phyloP scores from a whole-genome alignment of 2,113 vertebrate genomes.

The Poeciliopsis retropinna region DNA sequence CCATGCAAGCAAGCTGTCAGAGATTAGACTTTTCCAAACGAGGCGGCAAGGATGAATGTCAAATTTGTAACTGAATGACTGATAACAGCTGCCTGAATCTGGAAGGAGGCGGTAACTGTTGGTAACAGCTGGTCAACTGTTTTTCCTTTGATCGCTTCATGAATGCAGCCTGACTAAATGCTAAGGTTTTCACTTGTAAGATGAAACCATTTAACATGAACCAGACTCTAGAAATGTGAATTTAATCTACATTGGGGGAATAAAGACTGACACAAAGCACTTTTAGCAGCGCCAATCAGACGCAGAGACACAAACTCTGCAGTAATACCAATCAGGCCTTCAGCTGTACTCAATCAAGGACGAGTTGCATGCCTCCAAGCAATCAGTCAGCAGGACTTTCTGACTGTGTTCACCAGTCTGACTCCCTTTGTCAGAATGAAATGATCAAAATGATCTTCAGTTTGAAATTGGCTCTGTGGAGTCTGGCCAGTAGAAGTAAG shows the following conservation, averaged over 20 bases:
- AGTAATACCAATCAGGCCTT: conserved; percentile 48
- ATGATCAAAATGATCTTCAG: conserved; percentile 64
- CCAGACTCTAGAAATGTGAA: background rate
- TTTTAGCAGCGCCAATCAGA: conserved; percentile 24
- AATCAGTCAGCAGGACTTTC: conserved; percentile 9
- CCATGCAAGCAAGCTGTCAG: conserved; percentile 50
- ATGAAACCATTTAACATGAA: conserved; percentile 9
- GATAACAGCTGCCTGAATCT: conserved; percentile 47
- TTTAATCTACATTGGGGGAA: background rate
- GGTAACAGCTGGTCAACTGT: conserved; percentile 47
- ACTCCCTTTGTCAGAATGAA: conserved; percentile 45
- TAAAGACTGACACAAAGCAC: background rate
- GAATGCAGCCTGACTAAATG: conserved; percentile 17
- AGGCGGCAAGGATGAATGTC: conserved; percentile 70
- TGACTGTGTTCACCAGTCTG: conserved; percentile 28
- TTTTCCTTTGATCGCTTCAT: conserved; percentile 31
- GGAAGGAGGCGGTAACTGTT: conserved; percentile 44
- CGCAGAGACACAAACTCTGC: conserved; percentile 18
- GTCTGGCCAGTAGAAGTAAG: conserved; percentile 78
- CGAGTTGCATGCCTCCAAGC: conserved; percentile 16
- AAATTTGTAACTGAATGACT: conserved; percentile 45
- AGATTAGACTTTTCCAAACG: conserved; percentile 65
- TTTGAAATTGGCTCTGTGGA: conserved; percentile 67
- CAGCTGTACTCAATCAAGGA: conserved; percentile 72
- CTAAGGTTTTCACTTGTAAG: background rate